Evolutionary conservation across 2,797 vertebrate species (phyloP).

Genomic region (Nyctalus aviator): DNA sequence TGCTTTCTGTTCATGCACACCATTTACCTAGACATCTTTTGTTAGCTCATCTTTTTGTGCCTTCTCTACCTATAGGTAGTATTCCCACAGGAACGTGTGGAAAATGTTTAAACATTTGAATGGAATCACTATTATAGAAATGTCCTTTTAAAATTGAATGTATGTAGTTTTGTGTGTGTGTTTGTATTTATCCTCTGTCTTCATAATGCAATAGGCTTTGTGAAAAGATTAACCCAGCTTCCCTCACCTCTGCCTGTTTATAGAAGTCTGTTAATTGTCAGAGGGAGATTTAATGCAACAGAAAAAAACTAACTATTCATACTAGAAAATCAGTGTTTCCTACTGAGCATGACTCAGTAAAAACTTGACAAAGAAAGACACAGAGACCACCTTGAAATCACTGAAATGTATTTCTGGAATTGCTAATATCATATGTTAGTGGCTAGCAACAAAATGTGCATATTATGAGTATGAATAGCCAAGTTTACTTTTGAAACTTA

Average conservation of each 20-base stretch:
- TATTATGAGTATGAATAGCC: slow-evolving; percentile 12
- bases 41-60: not conserved
- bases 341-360: slow-evolving; percentile 18
- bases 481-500: slow-evolving; percentile 50
- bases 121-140: slow-evolving; percentile 20
- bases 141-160: not conserved
- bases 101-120: slow-evolving; percentile 43
- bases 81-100: slow-evolving; percentile 18
- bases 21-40: not conserved
- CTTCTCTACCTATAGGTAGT: not conserved
- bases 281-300: slow-evolving; percentile 19
- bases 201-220: not conserved
- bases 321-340: slow-evolving; percentile 47
- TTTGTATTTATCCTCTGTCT: not conserved
- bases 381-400: slow-evolving; percentile 38
- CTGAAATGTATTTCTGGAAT: slow-evolving; percentile 18
- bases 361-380: slow-evolving; percentile 51
- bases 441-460: not conserved
- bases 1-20: not conserved
- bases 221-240: not conserved
- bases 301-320: not conserved
- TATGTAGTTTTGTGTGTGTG: not conserved
- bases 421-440: not conserved
- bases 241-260: not conserved
- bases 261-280: slow-evolving; percentile 32